Percentiles rank a stretch among this genome's conserved stretches.
These are phyloP conservation scores for Perdita meconis DNA, from an alignment of 2,888 invertebrate species.

Conservation along the genomic window DNA sequence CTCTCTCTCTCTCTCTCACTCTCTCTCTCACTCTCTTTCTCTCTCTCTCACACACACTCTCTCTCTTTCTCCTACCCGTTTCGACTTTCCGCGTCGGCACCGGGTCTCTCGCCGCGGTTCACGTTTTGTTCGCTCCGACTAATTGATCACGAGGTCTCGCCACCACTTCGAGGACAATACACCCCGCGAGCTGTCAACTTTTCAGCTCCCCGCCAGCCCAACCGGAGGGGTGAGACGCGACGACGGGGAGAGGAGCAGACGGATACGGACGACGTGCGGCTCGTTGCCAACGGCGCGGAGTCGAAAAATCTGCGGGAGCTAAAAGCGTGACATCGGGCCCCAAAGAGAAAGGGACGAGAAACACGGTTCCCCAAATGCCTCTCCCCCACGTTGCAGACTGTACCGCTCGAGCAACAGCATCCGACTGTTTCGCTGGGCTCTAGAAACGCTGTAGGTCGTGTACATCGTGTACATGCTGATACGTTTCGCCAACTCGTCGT, in stretches of 20 bases:
- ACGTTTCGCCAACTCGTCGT: neutral
- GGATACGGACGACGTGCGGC: conserved; percentile 6
- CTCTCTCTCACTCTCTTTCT: conserved; percentile 15
- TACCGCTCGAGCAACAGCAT: conserved; percentile 67
- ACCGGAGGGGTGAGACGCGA: conserved; percentile 19
- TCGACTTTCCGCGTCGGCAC: conserved; percentile 8
- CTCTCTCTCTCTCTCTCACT: conserved; percentile 17
- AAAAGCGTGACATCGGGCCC: conserved; percentile 43
- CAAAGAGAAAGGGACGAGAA: conserved; percentile 51
- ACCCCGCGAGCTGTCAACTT: conserved; percentile 28
- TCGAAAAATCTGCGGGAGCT: conserved; percentile 20
- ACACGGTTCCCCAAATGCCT: conserved; percentile 17
- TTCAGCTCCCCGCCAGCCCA: conserved; percentile 36
- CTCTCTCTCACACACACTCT: conserved; percentile 20
- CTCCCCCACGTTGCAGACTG: conserved; percentile 14
- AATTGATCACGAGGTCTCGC: conserved; percentile 45
- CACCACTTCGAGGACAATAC: conserved; percentile 41
- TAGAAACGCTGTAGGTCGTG: conserved; percentile 19
- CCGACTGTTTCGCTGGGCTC: conserved; percentile 57
- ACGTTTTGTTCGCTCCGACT: conserved; percentile 17
- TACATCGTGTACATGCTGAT: no score
- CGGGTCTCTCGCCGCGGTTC: conserved; percentile 25
- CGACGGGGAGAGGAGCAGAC: conserved; percentile 22
- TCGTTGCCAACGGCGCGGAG: conserved; percentile 16
- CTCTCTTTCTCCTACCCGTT: conserved; percentile 7